Percentiles rank a stretch among this genome's conserved stretches.
Conservation (phyloP, 1,140 invertebrate species). For the Penaeus vannamei region DNA sequence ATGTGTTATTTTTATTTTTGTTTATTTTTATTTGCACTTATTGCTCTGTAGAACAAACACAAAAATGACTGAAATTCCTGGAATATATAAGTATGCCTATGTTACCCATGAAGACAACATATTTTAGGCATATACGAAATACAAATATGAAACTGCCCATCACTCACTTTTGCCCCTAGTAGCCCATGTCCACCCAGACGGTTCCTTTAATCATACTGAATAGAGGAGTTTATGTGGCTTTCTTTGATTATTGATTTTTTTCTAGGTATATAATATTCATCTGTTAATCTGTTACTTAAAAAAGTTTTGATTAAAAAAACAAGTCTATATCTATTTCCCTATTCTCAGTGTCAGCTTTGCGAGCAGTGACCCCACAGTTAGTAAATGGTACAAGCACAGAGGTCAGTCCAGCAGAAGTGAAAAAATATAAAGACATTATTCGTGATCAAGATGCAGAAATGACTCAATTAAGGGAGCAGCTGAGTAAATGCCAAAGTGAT, state of each 20-base stretch:
- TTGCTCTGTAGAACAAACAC: too few species aligned
- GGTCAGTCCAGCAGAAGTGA: constrained; percentile 58
- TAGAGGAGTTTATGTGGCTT: background rate
- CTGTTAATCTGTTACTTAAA: background rate
- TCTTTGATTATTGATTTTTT: background rate
- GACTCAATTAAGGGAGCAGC: constrained; percentile 8
- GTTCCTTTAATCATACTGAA: too few species aligned
- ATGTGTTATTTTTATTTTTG: too few species aligned
- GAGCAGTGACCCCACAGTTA: constrained; percentile 53
- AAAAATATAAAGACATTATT: constrained; percentile 61
- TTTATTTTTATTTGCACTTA: too few species aligned
- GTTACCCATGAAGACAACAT: too few species aligned
- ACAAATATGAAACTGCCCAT: too few species aligned
- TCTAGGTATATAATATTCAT: background rate
- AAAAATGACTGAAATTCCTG: too few species aligned
- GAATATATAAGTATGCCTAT: too few species aligned
- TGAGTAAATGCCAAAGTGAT: constrained; percentile 23
- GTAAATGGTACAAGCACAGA: constrained; percentile 39
- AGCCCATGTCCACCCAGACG: too few species aligned
- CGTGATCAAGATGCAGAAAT: constrained; percentile 57
- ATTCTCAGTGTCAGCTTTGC: constrained; percentile 43
- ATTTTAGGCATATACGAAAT: too few species aligned
- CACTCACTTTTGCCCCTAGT: too few species aligned
- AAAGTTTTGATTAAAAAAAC: background rate
- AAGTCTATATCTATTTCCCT: background rate